Evolutionary conservation across 1,140 invertebrate species (phyloP), one percentile per base, ranked within the genome.

Genomic region (Drosophila guanche): DNA sequence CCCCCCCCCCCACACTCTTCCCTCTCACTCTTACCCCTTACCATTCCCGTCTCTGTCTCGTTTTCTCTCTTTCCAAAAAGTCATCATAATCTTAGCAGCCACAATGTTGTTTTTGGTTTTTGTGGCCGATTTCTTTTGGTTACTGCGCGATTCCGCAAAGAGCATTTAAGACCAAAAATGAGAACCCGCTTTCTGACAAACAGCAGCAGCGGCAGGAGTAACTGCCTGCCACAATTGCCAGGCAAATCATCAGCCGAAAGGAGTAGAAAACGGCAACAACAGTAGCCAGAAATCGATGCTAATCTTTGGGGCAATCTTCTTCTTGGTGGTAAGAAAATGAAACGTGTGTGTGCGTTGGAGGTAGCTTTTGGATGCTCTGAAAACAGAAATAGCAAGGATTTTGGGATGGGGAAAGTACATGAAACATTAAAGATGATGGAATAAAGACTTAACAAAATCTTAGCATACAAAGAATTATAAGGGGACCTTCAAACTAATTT

Each of bases 271-370:
- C 53, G 60, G 54, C 76, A 45, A 73, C 76, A 69, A 78, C 81
- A 75, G 81, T 81, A 86, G 77, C 81, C 81, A 86, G 74, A 88
- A 78, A 85, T 86, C 77, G 81, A 85, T 85, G 80, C 80, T 86
- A 85, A 85, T 85, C 81, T 80, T 55, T 51, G 53, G 68, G 60
- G 45, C 29, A 33, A 33, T 33, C 29, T 33, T 33, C 8, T 33
- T 33, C 8, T 33, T 33, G 29, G 29, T 33, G 29, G 29, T 10
- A 61, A 85, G 29, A 45, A 50, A 58, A 47, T 65, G 68, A 84
- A 85, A 53, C 53, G 33, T 37, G 25, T 27, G 25, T 81, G 62
- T 73, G 67, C 48, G 41, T 77, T 72, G 61, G 57, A 77, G 67
- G 63, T 81, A 76, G 42, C 61, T 55, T 42, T 55, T 40, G 8